Evolutionary conservation across 2,888 invertebrate genomes (phyloP), one percentile per base, ranked within the genome.

Genomic region (Lasioglossum figueresi): DNA sequence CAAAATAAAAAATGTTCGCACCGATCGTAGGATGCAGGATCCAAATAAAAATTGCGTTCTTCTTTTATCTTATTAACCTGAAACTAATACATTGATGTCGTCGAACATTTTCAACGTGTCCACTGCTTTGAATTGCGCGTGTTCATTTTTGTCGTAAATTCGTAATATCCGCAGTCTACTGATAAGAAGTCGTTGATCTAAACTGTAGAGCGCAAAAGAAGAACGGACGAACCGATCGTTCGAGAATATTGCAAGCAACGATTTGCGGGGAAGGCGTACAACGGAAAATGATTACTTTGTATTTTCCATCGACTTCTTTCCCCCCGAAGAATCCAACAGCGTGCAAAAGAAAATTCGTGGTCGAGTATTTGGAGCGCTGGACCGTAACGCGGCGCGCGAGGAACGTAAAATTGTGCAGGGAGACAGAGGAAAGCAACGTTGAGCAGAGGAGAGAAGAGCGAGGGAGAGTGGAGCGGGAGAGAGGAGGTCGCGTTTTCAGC

Each of bases 401-500:
- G 27, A 59, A 14, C 59, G n/a, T 27, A 4, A 12, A 14, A 27
- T 4, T 59, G 27, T 4, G 27, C 27, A n/a, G n/a, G 4, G 27
- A 59, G 23, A 59, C 10, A 14, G 59, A 59, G 59, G n/a, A n/a
- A 4, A 56, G 56, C n/a, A 12, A n/a, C 4, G n/a, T 12, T n/a
- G n/a, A n/a, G 56, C 4, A 12, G 59, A 4, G 4, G 12, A 48
- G 48, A 23, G 48, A 2, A 23, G 2, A 6, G 40, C 3, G 40
- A 40, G 23, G 6, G 6, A 16, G 48, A 45, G 48, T 5, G 56
- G 3, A 0, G 10, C 3, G 12, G 3, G n/a, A 27, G n/a, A 59
- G 59, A 59, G 59, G 59, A 14, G 14, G 14, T 27, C 27, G 63
- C 70, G 70, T 59, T 84, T 78, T 80, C 74, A 10, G 10, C 34